phyloP scores from a whole-genome alignment of 2,888 invertebrate species.

The Sesia apiformis region DNA sequence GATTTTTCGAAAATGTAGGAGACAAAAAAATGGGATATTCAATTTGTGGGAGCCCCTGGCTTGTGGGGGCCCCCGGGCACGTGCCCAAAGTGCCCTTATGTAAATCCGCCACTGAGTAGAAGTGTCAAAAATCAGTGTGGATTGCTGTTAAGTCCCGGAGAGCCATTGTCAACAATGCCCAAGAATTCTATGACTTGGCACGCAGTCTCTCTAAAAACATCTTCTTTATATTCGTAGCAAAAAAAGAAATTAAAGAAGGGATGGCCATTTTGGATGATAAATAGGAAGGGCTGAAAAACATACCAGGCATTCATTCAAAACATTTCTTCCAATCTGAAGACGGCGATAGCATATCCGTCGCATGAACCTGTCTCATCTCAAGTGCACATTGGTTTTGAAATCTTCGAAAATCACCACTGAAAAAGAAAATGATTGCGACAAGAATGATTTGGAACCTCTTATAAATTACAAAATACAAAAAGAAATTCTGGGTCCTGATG shows the following conservation, averaged over 20 bases:
- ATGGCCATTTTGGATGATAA: constrained; percentile 9
- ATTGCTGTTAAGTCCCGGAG: constrained; percentile 13
- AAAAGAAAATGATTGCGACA: constrained; percentile 6
- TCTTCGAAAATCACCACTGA: constrained; percentile 2
- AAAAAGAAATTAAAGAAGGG: constrained; percentile 12
- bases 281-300: constrained; percentile 11
- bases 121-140: constrained; percentile 12
- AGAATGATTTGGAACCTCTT: constrained; percentile 8
- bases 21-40: too few relatives aligned
- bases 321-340: constrained; percentile 9
- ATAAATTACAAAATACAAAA: constrained; percentile 4
- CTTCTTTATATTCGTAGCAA: constrained; percentile 8
- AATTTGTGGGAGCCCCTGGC: too few relatives aligned
- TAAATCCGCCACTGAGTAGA: too few relatives aligned
- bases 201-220: constrained; percentile 11
- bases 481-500: background rate
- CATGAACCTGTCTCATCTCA: constrained; percentile 4
- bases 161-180: constrained; percentile 9
- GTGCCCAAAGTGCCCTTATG: too few relatives aligned
- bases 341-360: constrained; percentile 4
- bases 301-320: constrained; percentile 10
- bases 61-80: too few relatives aligned
- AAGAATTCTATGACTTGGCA: constrained; percentile 9
- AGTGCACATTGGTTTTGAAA: constrained; percentile 3
- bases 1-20: too few relatives aligned